Base-by-base conservation (phyloP, 2,888 invertebrate species). In the Eumerus sabulonum region DNA sequence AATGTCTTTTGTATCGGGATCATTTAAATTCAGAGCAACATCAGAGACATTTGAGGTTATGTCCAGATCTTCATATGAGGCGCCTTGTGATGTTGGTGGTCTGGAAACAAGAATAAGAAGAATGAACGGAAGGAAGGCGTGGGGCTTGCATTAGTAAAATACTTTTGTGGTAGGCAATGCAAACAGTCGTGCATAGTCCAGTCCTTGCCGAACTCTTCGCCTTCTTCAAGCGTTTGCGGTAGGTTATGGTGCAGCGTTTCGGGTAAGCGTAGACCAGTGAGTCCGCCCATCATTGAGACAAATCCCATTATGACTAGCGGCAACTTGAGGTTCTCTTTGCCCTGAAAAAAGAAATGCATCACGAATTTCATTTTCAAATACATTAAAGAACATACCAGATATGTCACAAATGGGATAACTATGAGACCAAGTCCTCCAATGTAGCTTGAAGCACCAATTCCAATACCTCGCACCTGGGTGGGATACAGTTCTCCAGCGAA, bases 401-500 rank as follows among this genome's bases (percentile, higher is more conserved):
- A 96, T 62, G 95, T 96, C 77, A 97, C 93, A 88, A 96, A 96
- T 11, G 97, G 97, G 86, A 97, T 97, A 64, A 96, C 93, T 82
- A 96, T 94, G 50, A 97, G 90, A 42, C 97, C 97, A 81, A 96
- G 90, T 60, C 97, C 97, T 59, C 95, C 96, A 82, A 97, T 94
- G 86, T 97, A 97, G 13, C 96, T 96, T 1, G 96, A 96, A 62
- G 95, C 94, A 51, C 97, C 97, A 83, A 97, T 96, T 13, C 97
- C 97, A 64, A 97, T 91, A 1, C 97, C 97, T 84, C 97, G 91
- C 50, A 96, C 91, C 87, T 95, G 95, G 1, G 97, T 97, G 1
- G 97, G 97, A 89, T 97, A 97, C 17, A 97, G 88, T 90, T 97
- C 97, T 9, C 96, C 96, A 83, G 96, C 96, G 88, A 97, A 97